Base-by-base conservation (phyloP, 2,888 invertebrate genomes). In the Mesochorus sp. region DNA sequence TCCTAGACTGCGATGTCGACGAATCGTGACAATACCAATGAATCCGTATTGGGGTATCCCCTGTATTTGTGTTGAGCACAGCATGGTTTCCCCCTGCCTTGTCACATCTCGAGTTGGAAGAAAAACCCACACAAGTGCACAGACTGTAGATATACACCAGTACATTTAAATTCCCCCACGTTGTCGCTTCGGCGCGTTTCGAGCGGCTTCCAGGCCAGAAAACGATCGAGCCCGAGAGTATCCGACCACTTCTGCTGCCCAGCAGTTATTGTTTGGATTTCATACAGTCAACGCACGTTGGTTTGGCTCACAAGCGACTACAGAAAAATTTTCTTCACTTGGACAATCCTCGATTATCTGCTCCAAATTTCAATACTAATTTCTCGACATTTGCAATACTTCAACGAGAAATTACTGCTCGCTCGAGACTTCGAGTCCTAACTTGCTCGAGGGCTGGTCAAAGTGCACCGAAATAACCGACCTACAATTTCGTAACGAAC, bases 251-350 rank as follows among this genome's bases (percentile, higher is more conserved):
- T 74, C 61, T 64, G 51, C 77, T 74, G n/a, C n/a, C n/a, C n/a
- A n/a, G n/a, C 77, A 80, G 77, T 80, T 80, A 75, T 78, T 78
- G 75, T 78, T 71, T 51, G 71, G 55, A 67, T 78, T 57, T 71
- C 53, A 62, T 57, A 53, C 61, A n/a, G 12, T 26, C 3, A 49
- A 42, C 59, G 55, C 42, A 37, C 26, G 14, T 39, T 3, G n/a
- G 12, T n/a, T n/a, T 8, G 21, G 44, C n/a, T 37, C 39, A 10
- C 12, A 19, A 64, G 17, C 19, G 26, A 17, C 8, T 19, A 47
- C 19, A 19, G 19, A 19, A 47, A 47, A 47, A 19, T 1, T 34
- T 8, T 34, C 8, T 2, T 1, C 34, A 10, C 8, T 34, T 1
- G 10, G 34, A 34, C 34, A 10, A 4, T 34, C n/a, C 10, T 49